Conservation (phyloP, 2,113 vertebrate genomes). For the Scolopax mira region DNA sequence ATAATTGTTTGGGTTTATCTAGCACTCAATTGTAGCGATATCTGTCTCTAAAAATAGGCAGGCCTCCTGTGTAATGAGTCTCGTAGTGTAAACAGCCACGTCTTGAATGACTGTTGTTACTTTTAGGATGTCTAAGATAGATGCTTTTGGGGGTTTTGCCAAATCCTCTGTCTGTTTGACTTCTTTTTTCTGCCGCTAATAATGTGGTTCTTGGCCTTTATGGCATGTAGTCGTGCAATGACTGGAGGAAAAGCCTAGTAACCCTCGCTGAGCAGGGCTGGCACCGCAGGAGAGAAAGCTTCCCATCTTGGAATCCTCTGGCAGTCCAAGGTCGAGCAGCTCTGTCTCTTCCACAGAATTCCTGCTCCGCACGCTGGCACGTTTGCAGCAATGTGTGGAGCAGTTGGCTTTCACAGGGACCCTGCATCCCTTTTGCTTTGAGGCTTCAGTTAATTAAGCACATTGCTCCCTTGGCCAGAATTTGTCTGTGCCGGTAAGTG, state of each 20-base stretch:
- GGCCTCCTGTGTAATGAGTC: constrained; percentile 4
- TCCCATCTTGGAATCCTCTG: neutral
- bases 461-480: fast-evolving
- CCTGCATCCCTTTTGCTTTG: neutral
- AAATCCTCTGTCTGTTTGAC: neutral
- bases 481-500: neutral
- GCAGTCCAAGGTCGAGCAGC: neutral
- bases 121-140: constrained; percentile 12
- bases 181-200: neutral
- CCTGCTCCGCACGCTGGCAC: fast-evolving
- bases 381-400: fast-evolving
- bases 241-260: neutral
- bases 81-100: neutral
- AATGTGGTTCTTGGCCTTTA: neutral
- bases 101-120: constrained; percentile 35
- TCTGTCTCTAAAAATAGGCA: constrained; percentile 42
- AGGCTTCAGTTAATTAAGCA: fast-evolving
- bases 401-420: neutral
- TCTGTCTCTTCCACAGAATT: neutral
- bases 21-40: neutral
- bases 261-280: fast-evolving
- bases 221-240: fast-evolving
- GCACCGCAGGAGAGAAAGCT: neutral
- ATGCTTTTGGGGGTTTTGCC: neutral
- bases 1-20: constrained; percentile 53